These are phyloP conservation scores for Mormyrus iriodes DNA, from an alignment of 2,113 vertebrate species.

Conservation along the genomic window DNA sequence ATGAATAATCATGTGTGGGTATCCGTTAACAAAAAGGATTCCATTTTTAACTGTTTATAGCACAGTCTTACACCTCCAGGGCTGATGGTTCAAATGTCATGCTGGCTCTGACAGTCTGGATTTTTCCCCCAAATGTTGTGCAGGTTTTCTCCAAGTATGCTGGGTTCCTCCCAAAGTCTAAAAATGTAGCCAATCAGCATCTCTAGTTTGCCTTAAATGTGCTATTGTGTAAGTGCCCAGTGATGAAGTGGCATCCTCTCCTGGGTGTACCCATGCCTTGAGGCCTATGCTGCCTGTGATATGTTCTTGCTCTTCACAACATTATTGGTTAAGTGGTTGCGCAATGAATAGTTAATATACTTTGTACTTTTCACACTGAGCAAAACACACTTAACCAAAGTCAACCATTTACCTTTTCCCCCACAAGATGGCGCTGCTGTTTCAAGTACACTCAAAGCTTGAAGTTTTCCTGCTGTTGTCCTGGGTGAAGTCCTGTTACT, in stretches of 20 bases:
- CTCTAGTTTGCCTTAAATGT: background rate
- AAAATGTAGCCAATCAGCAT: background rate
- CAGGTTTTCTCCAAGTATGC: background rate
- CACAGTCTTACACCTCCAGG: background rate
- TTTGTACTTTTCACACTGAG: background rate
- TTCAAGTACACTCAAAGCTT: background rate
- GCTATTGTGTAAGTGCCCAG: background rate
- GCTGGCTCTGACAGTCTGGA: background rate
- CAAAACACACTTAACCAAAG: background rate
- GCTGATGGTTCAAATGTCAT: background rate
- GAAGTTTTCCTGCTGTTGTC: constrained; percentile 30
- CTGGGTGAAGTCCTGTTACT: constrained; percentile 37
- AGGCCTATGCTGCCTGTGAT: background rate
- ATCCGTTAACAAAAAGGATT: background rate
- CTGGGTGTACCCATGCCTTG: background rate
- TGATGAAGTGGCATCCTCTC: background rate
- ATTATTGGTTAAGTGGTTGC: background rate
- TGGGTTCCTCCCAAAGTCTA: background rate
- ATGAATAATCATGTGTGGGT: background rate
- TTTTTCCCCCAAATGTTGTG: background rate
- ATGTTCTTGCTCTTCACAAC: background rate
- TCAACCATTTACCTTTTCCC: constrained; percentile 15
- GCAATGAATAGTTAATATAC: background rate
- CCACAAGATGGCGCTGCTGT: constrained; percentile 20
- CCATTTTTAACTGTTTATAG: background rate